These are phyloP conservation scores for Strongylocentrotus purpuratus DNA, from an alignment of 35 echinoderm and acorn worm genomes.

Conservation along the genomic window DNA sequence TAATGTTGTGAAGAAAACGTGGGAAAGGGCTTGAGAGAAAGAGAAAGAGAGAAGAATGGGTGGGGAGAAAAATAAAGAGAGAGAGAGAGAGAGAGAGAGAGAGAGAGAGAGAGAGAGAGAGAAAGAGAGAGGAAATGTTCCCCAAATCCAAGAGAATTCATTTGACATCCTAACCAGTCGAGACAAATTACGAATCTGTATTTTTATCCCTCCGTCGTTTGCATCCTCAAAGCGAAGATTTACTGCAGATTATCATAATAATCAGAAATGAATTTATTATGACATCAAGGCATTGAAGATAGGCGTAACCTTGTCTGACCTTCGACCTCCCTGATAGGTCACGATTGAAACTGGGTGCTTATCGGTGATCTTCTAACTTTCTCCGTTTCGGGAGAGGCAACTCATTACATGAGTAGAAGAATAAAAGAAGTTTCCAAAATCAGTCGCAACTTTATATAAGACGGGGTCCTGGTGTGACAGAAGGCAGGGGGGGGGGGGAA, in stretches of 20 bases:
- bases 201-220: background rate
- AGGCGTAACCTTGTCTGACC: background rate
- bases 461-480: too few species aligned
- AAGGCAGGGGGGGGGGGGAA: too few species aligned
- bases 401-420: background rate
- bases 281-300: background rate
- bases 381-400: background rate
- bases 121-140: too few species aligned
- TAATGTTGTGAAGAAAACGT: too few species aligned
- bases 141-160: too few species aligned
- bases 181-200: background rate
- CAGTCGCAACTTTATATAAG: too few species aligned
- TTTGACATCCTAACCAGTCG: background rate
- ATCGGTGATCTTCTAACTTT: background rate
- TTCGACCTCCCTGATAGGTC: background rate
- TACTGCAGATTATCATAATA: slow-evolving; percentile 5
- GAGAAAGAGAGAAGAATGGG: background rate
- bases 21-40: background rate
- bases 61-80: background rate
- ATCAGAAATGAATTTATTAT: slow-evolving; percentile 20
- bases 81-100: too few species aligned
- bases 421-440: too few species aligned
- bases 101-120: too few species aligned
- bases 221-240: background rate
- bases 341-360: background rate